Conservation (phyloP, 2,113 vertebrate genomes). For the Nycticryphes semicollaris region DNA sequence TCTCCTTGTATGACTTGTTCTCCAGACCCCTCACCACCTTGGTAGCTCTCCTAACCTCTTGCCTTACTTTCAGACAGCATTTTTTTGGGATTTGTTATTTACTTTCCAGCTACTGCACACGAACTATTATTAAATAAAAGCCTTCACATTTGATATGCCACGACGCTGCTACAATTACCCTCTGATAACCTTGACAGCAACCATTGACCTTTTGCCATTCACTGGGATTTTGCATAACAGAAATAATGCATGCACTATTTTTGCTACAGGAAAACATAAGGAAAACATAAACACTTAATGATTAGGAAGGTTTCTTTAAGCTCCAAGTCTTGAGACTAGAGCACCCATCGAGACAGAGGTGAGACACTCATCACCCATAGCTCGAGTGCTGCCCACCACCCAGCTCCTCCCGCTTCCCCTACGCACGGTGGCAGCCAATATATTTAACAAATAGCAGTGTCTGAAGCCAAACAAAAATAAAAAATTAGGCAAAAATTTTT, state of each 20-base stretch:
- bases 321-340: not conserved
- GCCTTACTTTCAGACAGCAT: not conserved
- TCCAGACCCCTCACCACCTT: too few species aligned
- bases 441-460: not conserved
- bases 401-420: not conserved
- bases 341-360: rapidly evolving
- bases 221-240: not conserved
- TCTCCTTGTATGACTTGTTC: too few species aligned
- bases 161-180: not conserved
- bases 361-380: too few species aligned
- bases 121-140: conserved; percentile 29
- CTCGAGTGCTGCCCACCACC: not conserved
- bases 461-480: not conserved
- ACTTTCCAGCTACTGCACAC: not conserved
- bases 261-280: not conserved
- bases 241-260: conserved; percentile 27
- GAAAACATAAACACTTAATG: not conserved
- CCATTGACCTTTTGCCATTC: conserved; percentile 15
- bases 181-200: conserved; percentile 19
- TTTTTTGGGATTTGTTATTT: conserved; percentile 40
- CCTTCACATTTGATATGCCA: not conserved
- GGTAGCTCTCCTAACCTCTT: not conserved
- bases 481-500: not conserved
- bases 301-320: not conserved
- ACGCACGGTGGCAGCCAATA: not conserved